These are phyloP conservation scores for Heterotilapia buettikoferi DNA, from an alignment of 2,113 vertebrate species.

Conservation along the genomic window DNA sequence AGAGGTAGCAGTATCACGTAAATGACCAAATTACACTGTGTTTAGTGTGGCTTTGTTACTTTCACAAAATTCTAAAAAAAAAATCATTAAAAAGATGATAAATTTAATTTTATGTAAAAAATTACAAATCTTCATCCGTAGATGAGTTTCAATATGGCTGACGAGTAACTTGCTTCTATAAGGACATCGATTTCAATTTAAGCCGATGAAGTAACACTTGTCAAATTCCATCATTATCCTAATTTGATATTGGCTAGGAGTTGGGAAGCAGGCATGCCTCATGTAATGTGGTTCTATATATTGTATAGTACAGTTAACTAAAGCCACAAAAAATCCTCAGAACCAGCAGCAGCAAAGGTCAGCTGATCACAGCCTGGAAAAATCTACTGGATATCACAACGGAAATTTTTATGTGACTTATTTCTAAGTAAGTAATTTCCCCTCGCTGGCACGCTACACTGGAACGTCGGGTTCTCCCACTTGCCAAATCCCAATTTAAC, in stretches of 20 bases:
- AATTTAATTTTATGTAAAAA: background rate
- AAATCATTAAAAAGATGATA: background rate
- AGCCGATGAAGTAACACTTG: background rate
- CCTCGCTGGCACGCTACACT: accelerated
- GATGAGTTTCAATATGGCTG: background rate
- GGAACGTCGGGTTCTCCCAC: background rate
- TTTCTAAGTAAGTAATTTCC: background rate
- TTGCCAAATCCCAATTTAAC: background rate
- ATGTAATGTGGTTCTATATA: background rate
- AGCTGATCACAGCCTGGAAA: background rate
- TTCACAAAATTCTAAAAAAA: background rate
- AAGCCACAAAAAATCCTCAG: background rate
- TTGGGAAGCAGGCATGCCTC: background rate
- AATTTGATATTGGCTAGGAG: background rate
- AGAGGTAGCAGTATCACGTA: background rate
- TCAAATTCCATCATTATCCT: background rate
- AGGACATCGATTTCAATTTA: background rate
- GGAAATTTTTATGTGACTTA: background rate
- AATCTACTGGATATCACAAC: background rate
- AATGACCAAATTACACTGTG: background rate
- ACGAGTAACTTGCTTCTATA: background rate
- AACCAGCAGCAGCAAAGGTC: background rate
- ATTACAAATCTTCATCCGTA: background rate
- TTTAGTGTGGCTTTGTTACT: background rate
- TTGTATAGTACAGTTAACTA: background rate